Evolutionary conservation across 2,113 vertebrate species (phyloP).

Genomic region (Mirounga angustirostris): DNA sequence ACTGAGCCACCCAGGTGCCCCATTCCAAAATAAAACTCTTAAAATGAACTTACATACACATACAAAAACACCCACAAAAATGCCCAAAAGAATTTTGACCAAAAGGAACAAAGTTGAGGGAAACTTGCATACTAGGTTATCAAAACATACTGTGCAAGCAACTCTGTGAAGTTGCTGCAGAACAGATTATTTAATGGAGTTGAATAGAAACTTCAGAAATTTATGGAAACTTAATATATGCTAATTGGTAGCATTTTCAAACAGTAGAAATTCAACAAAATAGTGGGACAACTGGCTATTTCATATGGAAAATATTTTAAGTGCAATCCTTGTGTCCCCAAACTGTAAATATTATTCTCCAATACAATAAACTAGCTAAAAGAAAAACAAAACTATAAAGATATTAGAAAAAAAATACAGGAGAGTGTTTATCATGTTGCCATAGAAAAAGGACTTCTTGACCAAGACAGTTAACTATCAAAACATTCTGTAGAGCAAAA

Average conservation of each 20-base stretch:
- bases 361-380: background rate
- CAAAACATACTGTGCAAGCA: background rate
- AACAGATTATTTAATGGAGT: background rate
- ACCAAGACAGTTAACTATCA: background rate
- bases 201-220: background rate
- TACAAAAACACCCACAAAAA: background rate
- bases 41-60: background rate
- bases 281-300: background rate
- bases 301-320: background rate
- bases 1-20: background rate
- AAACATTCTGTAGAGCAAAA: background rate
- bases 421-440: background rate
- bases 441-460: background rate
- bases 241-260: background rate
- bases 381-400: conserved; percentile 12
- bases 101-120: background rate
- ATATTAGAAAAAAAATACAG: background rate
- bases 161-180: background rate
- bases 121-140: background rate
- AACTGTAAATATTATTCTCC: background rate
- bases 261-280: background rate
- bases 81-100: background rate
- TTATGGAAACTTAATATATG: background rate
- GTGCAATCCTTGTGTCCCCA: background rate
- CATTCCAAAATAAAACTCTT: background rate